Percentiles rank a stretch among this genome's conserved stretches.
Evolutionary conservation across 35 echinoderm and acorn worm species (phyloP).

Genomic region (Chiridota heheva): DNA sequence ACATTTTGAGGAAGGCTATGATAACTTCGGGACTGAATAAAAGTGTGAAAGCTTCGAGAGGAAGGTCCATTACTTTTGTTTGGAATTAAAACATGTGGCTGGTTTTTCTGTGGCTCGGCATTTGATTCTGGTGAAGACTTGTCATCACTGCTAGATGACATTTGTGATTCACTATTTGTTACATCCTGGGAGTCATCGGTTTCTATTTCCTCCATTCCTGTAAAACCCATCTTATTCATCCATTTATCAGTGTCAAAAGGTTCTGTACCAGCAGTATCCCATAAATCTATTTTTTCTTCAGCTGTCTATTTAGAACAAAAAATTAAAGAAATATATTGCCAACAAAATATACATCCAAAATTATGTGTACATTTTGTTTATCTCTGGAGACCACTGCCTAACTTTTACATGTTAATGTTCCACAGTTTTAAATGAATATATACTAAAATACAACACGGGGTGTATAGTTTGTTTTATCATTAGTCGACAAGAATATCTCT

Average conservation of each 20-base stretch:
- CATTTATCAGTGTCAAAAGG: conserved; percentile 2
- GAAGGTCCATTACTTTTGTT: background rate
- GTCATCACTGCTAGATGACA: background rate
- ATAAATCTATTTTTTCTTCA: conserved; percentile 4
- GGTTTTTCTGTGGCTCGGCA: too few relatives aligned
- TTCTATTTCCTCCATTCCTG: conserved; percentile 29
- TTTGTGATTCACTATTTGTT: background rate
- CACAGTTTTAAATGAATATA: too few relatives aligned
- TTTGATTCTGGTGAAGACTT: background rate
- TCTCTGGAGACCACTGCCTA: too few relatives aligned
- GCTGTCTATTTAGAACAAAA: background rate
- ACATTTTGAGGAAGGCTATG: too few relatives aligned
- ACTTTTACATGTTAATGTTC: too few relatives aligned
- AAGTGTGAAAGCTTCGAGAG: conserved; percentile 15
- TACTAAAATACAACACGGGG: too few relatives aligned
- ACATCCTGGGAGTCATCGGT: background rate
- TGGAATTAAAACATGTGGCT: too few relatives aligned
- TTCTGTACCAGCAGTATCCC: conserved; percentile 19
- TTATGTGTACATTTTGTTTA: too few relatives aligned
- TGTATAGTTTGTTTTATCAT: too few relatives aligned
- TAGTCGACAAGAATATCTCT: too few relatives aligned
- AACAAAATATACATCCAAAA: background rate
- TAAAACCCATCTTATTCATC: conserved; percentile 10
- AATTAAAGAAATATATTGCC: background rate
- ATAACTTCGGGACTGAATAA: too few relatives aligned